Evolutionary conservation across 2,888 invertebrate genomes (phyloP), one percentile per base, ranked within the genome.

Genomic region (Xestia c-nigrum): DNA sequence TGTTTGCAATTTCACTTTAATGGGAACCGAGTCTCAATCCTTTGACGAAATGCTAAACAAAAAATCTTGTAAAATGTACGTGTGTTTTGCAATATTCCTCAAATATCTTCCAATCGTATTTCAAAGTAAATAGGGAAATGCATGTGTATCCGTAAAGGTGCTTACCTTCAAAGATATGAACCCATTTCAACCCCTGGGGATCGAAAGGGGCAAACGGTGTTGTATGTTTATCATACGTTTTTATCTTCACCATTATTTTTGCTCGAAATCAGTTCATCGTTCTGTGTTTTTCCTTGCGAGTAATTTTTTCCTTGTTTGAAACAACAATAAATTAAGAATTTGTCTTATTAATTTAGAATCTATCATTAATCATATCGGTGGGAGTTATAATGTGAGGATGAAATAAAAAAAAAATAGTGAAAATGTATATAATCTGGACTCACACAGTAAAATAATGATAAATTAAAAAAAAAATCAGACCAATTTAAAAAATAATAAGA

Each of bases 101-200:
- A 69, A 81, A 85, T 81, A 81, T 74, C 55, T 65, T 63, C 65
- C 57, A 72, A 72, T 71, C 73, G 57, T 76, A 81, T 76, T 74
- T 85, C 76, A 76, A 72, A 83, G 72, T 76, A 85, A 76, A 74
- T 69, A 85, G 16, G 52, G 69, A 85, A 84, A 80, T 74, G 81
- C 85, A 76, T 43, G 72, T 55, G 71, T 66, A 72, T 69, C 64
- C 67, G 64, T 70, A 61, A 63, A 80, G 59, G 73, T 83, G 86
- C 72, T 86, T 84, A 80, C 74, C 50, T 81, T 76, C 57, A 76
- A 76, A 87, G 78, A 76, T 85, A 84, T 86, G 74, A 68, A 86
- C 76, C 81, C 73, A 78, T 76, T 81, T 75, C 70, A 71, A 78
- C 70, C 85, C 69, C 12, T 24, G 5, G 74, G 74, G 55, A 78